These are phyloP conservation scores for Trididemnum nubilum DNA, from an alignment of 23 tunicate genomes.

Conservation along the genomic window DNA sequence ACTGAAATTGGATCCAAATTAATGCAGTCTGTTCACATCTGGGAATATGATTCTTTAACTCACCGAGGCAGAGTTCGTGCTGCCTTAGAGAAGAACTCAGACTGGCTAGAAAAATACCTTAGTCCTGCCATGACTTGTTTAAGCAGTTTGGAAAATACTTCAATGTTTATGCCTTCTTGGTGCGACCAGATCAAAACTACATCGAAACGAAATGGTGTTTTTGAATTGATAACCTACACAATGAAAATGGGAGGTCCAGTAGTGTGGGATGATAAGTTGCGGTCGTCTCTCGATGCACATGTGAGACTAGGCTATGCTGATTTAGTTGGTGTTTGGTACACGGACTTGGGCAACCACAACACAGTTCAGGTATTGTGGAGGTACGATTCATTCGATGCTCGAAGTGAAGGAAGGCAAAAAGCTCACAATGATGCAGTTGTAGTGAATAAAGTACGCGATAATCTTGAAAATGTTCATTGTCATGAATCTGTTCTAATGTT, in stretches of 20 bases:
- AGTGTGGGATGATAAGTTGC: conserved; percentile 57
- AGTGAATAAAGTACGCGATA: conserved; percentile 72
- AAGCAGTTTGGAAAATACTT: conserved; percentile 37
- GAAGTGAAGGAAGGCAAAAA: conserved; percentile 39
- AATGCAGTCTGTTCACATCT: conserved; percentile 56
- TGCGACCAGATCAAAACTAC: neutral
- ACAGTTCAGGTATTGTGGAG: conserved; percentile 73
- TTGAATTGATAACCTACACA: conserved; percentile 52
- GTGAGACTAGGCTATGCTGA: conserved; percentile 44
- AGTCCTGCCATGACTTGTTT: conserved; percentile 23
- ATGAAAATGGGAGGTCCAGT: conserved; percentile 64
- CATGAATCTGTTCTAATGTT: conserved; percentile 39
- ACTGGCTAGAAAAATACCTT: conserved; percentile 52
- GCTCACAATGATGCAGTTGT: conserved; percentile 73
- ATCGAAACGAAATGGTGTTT: conserved; percentile 22
- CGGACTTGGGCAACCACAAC: conserved; percentile 69
- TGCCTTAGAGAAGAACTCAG: conserved; percentile 40
- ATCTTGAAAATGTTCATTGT: conserved; percentile 43
- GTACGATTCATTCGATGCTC: conserved; percentile 47
- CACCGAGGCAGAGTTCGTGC: conserved; percentile 57
- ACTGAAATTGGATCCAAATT: conserved; percentile 49
- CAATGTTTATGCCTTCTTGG: conserved; percentile 56
- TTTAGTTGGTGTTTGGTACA: conserved; percentile 77
- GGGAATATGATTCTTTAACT: conserved; percentile 67
- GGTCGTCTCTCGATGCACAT: conserved; percentile 44